Evolutionary conservation across 2,888 invertebrate genomes (phyloP).

Genomic region (Xanthia icteritia): DNA sequence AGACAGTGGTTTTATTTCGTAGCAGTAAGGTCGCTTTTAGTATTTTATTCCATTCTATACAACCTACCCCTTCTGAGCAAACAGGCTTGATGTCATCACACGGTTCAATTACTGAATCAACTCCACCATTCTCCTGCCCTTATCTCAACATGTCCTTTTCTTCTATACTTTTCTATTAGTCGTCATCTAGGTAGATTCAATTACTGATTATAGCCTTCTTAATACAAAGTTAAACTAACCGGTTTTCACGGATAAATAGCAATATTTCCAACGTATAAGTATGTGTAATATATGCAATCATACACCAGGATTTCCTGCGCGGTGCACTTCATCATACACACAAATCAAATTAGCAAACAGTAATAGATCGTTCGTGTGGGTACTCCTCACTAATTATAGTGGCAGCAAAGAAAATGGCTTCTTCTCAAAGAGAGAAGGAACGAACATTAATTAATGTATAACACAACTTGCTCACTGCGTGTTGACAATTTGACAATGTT

Average conservation of each 20-base stretch:
- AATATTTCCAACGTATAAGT: neutral
- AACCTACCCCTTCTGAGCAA: too few species aligned
- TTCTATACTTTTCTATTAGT: too few species aligned
- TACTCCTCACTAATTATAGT: neutral
- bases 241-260: neutral
- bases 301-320: slow-evolving; percentile 17
- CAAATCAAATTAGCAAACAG: slow-evolving; percentile 11
- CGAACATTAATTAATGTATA: too few species aligned
- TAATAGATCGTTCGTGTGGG: neutral
- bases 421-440: neutral
- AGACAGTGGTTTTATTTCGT: neutral
- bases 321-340: neutral
- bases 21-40: neutral
- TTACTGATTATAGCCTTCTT: neutral
- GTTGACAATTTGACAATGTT: too few species aligned
- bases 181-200: too few species aligned
- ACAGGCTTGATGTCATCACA: neutral
- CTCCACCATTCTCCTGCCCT: too few species aligned
- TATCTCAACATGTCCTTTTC: too few species aligned
- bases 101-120: too few species aligned
- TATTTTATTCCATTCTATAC: too few species aligned
- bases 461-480: too few species aligned
- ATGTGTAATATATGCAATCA: slow-evolving; percentile 3
- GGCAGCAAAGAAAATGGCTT: neutral
- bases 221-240: neutral